Conservation (phyloP, 2,797 vertebrate genomes). For the Acrossocheilus fasciatus region DNA sequence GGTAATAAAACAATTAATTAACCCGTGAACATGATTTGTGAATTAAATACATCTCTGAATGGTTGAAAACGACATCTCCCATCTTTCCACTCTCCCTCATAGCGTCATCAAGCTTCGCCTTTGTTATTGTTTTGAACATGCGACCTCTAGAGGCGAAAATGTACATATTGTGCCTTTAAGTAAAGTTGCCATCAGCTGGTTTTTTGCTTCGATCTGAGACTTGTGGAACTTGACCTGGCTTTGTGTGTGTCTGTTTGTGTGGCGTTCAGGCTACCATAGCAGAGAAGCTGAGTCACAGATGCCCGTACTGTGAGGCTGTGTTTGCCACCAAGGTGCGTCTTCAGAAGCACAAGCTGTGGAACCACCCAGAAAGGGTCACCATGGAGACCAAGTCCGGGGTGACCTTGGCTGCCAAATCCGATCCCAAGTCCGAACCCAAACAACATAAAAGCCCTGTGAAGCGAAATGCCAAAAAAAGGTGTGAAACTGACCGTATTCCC, state of each 20-base stretch:
- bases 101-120: too few relatives aligned
- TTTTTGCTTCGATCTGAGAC: background rate
- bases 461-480: slow-evolving; percentile 91
- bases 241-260: slow-evolving; percentile 14
- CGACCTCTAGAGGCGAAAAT: background rate
- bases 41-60: too few relatives aligned
- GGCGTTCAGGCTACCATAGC: slow-evolving; percentile 79
- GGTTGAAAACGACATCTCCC: too few relatives aligned
- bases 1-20: too few relatives aligned
- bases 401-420: slow-evolving; percentile 70
- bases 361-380: slow-evolving; percentile 84
- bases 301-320: slow-evolving; percentile 91
- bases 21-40: too few relatives aligned
- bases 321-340: slow-evolving; percentile 95
- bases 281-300: slow-evolving; percentile 90
- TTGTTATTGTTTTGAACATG: background rate
- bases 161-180: too few relatives aligned
- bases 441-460: slow-evolving; percentile 82
- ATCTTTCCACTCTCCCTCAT: too few relatives aligned
- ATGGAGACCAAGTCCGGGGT: slow-evolving; percentile 73
- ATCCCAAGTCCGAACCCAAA: slow-evolving; percentile 76
- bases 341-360: slow-evolving; percentile 96
- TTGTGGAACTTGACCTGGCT: background rate
- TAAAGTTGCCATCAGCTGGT: background rate
- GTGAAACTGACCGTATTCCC: slow-evolving; percentile 38